A percentile compares a stretch with the other conserved stretches of the same genome.
phyloP scores from a whole-genome alignment of 2,888 invertebrate species.

The Drosophila ustulata region DNA sequence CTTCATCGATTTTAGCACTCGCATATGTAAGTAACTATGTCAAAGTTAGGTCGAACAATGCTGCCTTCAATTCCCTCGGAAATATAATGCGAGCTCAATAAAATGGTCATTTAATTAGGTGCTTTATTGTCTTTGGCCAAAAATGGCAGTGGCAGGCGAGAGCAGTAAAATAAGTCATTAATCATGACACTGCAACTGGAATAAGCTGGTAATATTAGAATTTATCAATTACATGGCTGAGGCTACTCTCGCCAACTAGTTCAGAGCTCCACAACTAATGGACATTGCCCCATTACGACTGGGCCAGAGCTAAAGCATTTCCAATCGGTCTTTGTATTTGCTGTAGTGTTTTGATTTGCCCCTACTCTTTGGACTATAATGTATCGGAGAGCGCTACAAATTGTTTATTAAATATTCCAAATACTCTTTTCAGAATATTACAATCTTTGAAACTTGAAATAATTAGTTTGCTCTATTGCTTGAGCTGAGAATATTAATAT shows the following conservation, averaged over 20 bases:
- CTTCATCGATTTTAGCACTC: conserved; percentile 64
- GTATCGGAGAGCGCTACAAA: neutral
- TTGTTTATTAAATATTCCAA: neutral
- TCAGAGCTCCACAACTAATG: conserved; percentile 46
- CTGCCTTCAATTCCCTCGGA: conserved; percentile 42
- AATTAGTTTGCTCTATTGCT: neutral
- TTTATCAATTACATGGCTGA: conserved; percentile 44
- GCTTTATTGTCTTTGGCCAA: conserved; percentile 52
- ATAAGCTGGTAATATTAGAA: neutral
- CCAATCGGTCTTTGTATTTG: conserved; percentile 35
- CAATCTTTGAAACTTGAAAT: neutral
- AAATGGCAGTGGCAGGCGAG: conserved; percentile 28
- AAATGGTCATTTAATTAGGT: conserved; percentile 65
- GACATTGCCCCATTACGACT: conserved; percentile 56
- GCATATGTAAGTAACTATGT: conserved; percentile 56
- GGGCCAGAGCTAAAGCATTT: conserved; percentile 37
- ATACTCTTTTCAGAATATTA: conserved; percentile 30
- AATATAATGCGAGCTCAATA: conserved; percentile 9
- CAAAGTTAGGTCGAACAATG: conserved; percentile 71
- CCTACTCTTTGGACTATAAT: conserved; percentile 13
- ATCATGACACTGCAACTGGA: conserved; percentile 48
- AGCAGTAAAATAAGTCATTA: conserved; percentile 51
- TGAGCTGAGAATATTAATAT: neutral
- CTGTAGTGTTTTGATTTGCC: conserved; percentile 46
- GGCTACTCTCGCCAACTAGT: neutral